Conservation (phyloP, 2,888 invertebrate genomes). For the Thecophora atra region DNA sequence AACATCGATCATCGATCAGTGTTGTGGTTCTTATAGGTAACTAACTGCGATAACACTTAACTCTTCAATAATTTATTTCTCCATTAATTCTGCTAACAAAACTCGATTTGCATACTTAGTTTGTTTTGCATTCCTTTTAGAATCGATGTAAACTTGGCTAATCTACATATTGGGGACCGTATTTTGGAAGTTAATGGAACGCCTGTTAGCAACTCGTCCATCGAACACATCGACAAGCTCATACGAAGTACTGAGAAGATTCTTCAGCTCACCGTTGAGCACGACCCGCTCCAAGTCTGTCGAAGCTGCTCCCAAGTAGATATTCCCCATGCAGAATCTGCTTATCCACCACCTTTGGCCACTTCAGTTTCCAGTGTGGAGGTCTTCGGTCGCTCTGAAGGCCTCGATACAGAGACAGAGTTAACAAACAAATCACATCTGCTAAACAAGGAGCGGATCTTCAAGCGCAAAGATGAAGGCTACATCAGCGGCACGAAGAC, state of each 20-base stretch:
- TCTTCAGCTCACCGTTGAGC: slow-evolving; percentile 88
- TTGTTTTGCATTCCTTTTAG: slow-evolving; percentile 65
- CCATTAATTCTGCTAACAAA: not conserved
- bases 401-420: not conserved
- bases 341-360: slow-evolving; percentile 50
- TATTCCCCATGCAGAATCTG: slow-evolving; percentile 51
- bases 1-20: slow-evolving; percentile 76
- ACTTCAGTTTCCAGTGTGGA: slow-evolving; percentile 60
- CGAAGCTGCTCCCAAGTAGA: slow-evolving; percentile 69
- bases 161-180: slow-evolving; percentile 89
- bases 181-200: slow-evolving; percentile 94
- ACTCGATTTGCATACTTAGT: slow-evolving; percentile 1
- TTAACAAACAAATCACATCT: slow-evolving; percentile 49
- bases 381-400: slow-evolving; percentile 51
- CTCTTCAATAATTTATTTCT: slow-evolving; percentile 8
- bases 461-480: slow-evolving; percentile 66
- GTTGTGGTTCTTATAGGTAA: slow-evolving; percentile 78
- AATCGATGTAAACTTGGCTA: slow-evolving; percentile 82
- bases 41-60: slow-evolving; percentile 28
- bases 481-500: slow-evolving; percentile 72
- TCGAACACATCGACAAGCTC: slow-evolving; percentile 81
- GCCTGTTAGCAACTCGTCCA: slow-evolving; percentile 81
- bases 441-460: slow-evolving; percentile 64
- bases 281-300: slow-evolving; percentile 81
- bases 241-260: slow-evolving; percentile 77